Percentiles rank a stretch among this genome's conserved stretches.
These are phyloP conservation scores for Nicator chloris DNA, from an alignment of 2,113 vertebrate species.

Conservation along the genomic window DNA sequence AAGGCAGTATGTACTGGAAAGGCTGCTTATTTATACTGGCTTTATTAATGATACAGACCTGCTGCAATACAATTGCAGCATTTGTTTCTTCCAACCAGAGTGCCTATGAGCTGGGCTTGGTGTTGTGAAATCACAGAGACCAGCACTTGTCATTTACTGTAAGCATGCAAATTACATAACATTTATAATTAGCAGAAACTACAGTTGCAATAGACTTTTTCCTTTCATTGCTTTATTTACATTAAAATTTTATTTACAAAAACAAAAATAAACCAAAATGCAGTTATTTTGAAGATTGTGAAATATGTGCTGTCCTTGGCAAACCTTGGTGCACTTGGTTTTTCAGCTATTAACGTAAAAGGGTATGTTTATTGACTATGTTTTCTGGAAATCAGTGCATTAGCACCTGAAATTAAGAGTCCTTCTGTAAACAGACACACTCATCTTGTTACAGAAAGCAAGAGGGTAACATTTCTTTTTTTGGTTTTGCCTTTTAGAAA, in stretches of 20 bases:
- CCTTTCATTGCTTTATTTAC: background rate
- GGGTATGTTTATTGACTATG: background rate
- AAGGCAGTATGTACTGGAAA: background rate
- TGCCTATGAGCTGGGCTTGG: background rate
- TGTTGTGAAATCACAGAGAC: background rate
- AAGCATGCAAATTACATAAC: background rate
- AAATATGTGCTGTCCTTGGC: background rate
- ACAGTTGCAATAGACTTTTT: background rate
- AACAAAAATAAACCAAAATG: background rate
- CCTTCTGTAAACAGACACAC: rapidly evolving
- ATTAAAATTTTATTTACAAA: background rate
- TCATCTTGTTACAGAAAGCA: background rate
- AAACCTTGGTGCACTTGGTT: background rate
- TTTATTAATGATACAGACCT: background rate
- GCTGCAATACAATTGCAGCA: background rate
- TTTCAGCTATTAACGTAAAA: background rate
- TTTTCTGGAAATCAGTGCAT: background rate
- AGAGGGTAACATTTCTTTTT: background rate
- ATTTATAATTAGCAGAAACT: background rate
- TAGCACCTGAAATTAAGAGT: background rate
- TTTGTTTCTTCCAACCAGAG: background rate
- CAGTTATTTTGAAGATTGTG: background rate
- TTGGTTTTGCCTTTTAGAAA: background rate
- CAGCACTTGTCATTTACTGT: background rate
- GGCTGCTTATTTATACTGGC: background rate